Percentiles rank a stretch among this genome's conserved stretches.
phyloP scores from a whole-genome alignment of 2,113 vertebrate species.

The Speoplatyrhinus poulsoni region DNA sequence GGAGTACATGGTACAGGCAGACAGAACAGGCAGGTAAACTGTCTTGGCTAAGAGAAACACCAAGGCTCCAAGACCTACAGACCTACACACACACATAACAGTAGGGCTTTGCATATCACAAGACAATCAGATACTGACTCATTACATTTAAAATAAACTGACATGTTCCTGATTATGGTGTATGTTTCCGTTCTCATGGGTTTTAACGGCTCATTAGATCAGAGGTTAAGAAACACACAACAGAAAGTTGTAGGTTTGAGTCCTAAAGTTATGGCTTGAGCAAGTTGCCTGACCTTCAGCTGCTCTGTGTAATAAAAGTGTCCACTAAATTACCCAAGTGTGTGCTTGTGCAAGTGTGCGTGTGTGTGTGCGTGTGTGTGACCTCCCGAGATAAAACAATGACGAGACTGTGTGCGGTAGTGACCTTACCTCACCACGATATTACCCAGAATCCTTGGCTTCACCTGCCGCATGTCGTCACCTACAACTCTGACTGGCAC shows the following conservation, averaged over 20 bases:
- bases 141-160: no score
- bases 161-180: no score
- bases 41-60: constrained; percentile 8
- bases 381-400: not conserved
- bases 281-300: no score
- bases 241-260: no score
- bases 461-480: constrained; percentile 84
- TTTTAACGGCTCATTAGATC: no score
- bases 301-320: no score
- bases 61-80: not conserved
- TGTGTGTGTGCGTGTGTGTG: constrained; percentile 15
- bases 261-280: no score
- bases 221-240: no score
- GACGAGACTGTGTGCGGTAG: not conserved
- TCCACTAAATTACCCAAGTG: not conserved
- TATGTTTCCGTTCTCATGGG: no score
- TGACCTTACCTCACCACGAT: constrained; percentile 93
- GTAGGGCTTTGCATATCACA: no score
- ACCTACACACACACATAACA: not conserved
- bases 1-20: constrained; percentile 11
- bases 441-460: constrained; percentile 87
- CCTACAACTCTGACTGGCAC: constrained; percentile 87
- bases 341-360: constrained; percentile 1
- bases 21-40: constrained; percentile 38
- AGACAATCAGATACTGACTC: no score